These are phyloP conservation scores for Drosophila prosaltans DNA, from an alignment of 1,140 invertebrate genomes.

Conservation along the genomic window DNA sequence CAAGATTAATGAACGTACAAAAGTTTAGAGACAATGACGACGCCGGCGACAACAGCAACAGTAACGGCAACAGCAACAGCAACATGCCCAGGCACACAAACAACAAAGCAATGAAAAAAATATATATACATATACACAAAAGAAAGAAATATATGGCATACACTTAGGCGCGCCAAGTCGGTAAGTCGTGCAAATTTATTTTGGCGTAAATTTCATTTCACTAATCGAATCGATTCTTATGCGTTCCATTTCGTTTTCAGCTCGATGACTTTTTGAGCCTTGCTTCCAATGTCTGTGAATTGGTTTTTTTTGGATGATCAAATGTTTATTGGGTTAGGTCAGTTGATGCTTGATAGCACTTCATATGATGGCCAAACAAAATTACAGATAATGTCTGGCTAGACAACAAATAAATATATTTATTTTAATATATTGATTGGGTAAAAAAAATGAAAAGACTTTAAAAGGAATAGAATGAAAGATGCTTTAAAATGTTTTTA, in stretches of 20 bases:
- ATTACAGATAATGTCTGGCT: neutral
- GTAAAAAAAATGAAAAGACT: neutral
- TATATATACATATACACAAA: conserved; percentile 41
- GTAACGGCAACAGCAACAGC: conserved; percentile 44
- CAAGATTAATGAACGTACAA: conserved; percentile 81
- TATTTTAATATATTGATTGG: neutral
- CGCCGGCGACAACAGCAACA: conserved; percentile 62
- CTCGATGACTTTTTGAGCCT: conserved; percentile 55
- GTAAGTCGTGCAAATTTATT: conserved; percentile 78
- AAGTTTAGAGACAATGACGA: conserved; percentile 80
- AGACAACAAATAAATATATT: neutral
- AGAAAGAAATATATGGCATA: conserved; percentile 61
- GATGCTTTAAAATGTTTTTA: too few species aligned
- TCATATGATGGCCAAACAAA: neutral
- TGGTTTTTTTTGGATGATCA: conserved; percentile 8
- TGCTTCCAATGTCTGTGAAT: conserved; percentile 8
- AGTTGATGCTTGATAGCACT: conserved; percentile 3
- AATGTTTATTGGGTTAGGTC: conserved; percentile 16
- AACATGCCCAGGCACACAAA: conserved; percentile 39
- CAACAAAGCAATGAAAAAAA: conserved; percentile 32
- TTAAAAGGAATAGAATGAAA: neutral
- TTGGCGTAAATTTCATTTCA: conserved; percentile 79
- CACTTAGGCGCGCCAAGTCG: conserved; percentile 71
- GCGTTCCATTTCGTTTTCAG: conserved; percentile 75
- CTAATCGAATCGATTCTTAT: conserved; percentile 80